Base-by-base conservation (phyloP, 2,113 vertebrate species). In the Ceyx melanurus region DNA sequence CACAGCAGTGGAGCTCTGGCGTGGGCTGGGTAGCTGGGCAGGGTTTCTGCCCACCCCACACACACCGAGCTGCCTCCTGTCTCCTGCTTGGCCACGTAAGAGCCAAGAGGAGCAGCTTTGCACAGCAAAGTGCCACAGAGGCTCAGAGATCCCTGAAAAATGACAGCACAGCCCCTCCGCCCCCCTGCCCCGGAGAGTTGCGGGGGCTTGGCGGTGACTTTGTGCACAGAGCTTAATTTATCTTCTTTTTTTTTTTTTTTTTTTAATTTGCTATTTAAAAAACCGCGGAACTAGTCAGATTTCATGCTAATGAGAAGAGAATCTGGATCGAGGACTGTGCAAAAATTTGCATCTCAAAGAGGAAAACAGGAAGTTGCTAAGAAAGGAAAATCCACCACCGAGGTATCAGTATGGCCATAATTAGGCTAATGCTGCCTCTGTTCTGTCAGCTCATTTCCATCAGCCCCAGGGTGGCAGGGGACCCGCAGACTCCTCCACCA, bases 281-380 rank as follows among this genome's bases (percentile, higher is more conserved):
- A 94, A 74, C 28, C 57, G 58, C n/a, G 28, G 92, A 92, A 93
- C 90, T 78, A 93, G 90, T 94, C 94, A 95, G 93, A 96, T 94
- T 91, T 97, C 91, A 95, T 96, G 96, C 90, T 96, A 97, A 97
- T 96, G 96, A 97, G 94, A 43, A 43, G 88, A 79, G 91, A 95
- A 96, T 93, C 93, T 93, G 94, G 93, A 96, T 94, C 43, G 88
- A 86, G 94, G 88, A 72, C 93, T 94, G 92, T 95, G 94, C 94
- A 95, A 82, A 96, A 96, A 96, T 96, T 97, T 97, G 96, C 96
- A 97, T 97, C 91, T 96, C 91, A 97, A 97, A 97, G 95, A 93
- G 83, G 88, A 86, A 96, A 96, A 96, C 94, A 97, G 95, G 94
- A 94, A 96, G 94, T 93, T 68, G 29, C 88, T 82, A 60, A 89